phyloP scores from a whole-genome alignment of 1,140 invertebrate species.

The Thaumatotibia leucotreta region DNA sequence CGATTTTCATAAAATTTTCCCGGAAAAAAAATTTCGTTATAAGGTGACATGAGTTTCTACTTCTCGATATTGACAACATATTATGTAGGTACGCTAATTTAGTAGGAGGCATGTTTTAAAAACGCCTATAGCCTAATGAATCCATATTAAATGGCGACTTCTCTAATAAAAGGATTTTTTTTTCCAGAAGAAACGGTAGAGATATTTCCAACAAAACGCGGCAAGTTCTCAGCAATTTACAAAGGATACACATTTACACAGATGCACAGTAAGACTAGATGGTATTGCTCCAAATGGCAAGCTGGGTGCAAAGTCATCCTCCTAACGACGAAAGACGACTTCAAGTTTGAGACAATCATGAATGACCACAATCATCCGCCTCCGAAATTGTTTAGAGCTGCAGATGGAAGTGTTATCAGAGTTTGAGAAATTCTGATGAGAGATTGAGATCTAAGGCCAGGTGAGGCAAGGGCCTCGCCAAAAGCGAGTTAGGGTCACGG shows the following conservation, averaged over 20 bases:
- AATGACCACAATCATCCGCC: not conserved
- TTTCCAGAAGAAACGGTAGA: not conserved
- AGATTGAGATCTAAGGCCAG: no score
- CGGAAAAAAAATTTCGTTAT: no score
- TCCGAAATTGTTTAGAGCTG: not conserved
- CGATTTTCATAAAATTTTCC: no score
- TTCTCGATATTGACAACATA: no score
- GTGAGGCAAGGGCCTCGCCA: no score
- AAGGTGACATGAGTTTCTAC: no score
- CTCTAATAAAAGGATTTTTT: not conserved
- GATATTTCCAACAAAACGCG: not conserved
- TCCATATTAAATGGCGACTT: no score
- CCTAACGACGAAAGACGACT: not conserved
- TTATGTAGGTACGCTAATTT: no score
- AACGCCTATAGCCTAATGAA: no score
- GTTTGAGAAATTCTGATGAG: no score
- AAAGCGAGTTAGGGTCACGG: no score
- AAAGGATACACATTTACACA: not conserved
- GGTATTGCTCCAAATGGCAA: slow-evolving; percentile 13
- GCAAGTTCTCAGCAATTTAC: not conserved
- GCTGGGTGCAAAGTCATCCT: slow-evolving; percentile 20
- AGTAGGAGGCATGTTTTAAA: no score
- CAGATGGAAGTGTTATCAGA: not conserved
- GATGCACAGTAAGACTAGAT: not conserved
- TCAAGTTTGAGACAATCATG: not conserved